A percentile compares a stretch with the other conserved stretches of the same genome.
These are phyloP conservation scores for Discoglossus pictus DNA, from an alignment of 2,797 vertebrate species.

Conservation along the genomic window DNA sequence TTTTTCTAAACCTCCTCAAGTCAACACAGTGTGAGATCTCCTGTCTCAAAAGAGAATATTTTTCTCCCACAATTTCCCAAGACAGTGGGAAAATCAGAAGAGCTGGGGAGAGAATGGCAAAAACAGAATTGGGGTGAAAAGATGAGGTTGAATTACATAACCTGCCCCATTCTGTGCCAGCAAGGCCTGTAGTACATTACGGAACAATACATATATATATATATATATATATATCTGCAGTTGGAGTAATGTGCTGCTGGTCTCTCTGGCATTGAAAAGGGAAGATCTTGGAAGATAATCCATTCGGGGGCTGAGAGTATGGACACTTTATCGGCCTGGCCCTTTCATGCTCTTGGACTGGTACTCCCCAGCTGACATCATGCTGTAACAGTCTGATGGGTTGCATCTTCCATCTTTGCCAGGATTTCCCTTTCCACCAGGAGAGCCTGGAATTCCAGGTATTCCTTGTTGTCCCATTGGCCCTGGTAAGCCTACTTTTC, in stretches of 20 bases:
- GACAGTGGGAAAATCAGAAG: constrained; percentile 1
- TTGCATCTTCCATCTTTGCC: constrained; percentile 89
- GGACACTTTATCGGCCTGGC: constrained; percentile 67
- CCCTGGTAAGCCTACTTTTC: constrained; percentile 89
- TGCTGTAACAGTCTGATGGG: constrained; percentile 86
- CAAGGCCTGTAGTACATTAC: constrained; percentile 20
- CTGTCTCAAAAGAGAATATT: constrained; percentile 1
- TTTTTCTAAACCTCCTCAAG: background rate
- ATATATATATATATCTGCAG: no score
- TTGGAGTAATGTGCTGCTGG: constrained; percentile 19
- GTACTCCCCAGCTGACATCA: constrained; percentile 82
- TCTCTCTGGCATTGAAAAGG: constrained; percentile 40
- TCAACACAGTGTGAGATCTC: background rate
- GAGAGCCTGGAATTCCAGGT: constrained; percentile 85
- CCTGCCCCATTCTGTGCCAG: constrained; percentile 19
- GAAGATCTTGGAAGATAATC: constrained; percentile 50
- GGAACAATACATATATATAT: constrained; percentile 44
- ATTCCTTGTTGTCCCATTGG: constrained; percentile 92
- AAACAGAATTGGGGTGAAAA: constrained; percentile 15
- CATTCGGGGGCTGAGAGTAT: constrained; percentile 9
- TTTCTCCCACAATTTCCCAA: background rate
- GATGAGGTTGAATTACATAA: constrained; percentile 24
- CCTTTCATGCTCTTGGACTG: constrained; percentile 87
- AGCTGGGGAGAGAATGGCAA: background rate
- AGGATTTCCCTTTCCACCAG: constrained; percentile 76